Percentiles rank a stretch among this genome's conserved stretches.
Evolutionary conservation across 2,797 vertebrate species (phyloP).

Genomic region (Chromobotia macracanthus): DNA sequence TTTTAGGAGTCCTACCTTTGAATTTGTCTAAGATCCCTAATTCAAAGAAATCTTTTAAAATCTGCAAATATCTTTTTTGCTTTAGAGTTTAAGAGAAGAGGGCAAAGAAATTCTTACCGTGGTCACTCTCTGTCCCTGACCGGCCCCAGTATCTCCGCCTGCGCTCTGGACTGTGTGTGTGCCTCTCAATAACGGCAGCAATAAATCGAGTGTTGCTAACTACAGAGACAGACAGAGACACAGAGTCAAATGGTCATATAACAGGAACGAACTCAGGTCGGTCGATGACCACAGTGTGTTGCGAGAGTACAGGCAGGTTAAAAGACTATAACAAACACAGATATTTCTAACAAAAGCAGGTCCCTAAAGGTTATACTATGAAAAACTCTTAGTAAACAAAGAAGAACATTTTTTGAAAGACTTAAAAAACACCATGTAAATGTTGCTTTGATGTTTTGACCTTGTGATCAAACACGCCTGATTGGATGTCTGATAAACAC

Average conservation of each 20-base stretch:
- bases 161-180: slow-evolving; percentile 94
- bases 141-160: slow-evolving; percentile 96
- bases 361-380: slow-evolving; percentile 10
- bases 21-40: slow-evolving; percentile 1
- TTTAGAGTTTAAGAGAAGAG: slow-evolving; percentile 2
- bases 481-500: not conserved
- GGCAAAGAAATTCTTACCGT: slow-evolving; percentile 80
- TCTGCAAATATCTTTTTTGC: not conserved
- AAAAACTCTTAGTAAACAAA: slow-evolving; percentile 6
- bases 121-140: slow-evolving; percentile 96
- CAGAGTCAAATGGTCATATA: slow-evolving; percentile 28
- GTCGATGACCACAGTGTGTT: not conserved
- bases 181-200: slow-evolving; percentile 94
- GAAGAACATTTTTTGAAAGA: not conserved
- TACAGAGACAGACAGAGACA: slow-evolving; percentile 65
- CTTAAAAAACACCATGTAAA: slow-evolving; percentile 2
- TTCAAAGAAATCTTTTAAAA: slow-evolving; percentile 28
- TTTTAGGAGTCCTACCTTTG: slow-evolving; percentile 19
- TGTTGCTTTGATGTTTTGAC: not conserved
- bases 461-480: not conserved
- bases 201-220: slow-evolving; percentile 98
- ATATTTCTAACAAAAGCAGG: not conserved
- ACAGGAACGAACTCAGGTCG: not conserved
- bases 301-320: not conserved
- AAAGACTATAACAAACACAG: slow-evolving; percentile 17